phyloP scores from a whole-genome alignment of 2,888 invertebrate species.

The Coleophora flavipennella region DNA sequence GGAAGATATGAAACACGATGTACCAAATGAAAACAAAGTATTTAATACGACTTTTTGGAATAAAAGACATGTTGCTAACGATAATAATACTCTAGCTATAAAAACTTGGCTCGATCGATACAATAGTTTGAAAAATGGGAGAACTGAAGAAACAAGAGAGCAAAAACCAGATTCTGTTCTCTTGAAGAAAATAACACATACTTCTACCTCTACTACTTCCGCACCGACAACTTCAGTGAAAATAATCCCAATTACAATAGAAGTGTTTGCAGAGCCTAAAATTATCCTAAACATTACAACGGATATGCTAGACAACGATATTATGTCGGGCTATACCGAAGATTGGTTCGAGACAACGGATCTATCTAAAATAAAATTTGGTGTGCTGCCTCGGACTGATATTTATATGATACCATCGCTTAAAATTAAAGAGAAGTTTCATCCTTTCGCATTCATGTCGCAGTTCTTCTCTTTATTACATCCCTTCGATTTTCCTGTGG shows the following conservation, averaged over 20 bases:
- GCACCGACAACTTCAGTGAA: slow-evolving; percentile 22
- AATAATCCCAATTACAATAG: slow-evolving; percentile 51
- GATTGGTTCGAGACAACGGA: slow-evolving; percentile 57
- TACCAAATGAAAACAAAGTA: slow-evolving; percentile 20
- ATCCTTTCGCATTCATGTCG: slow-evolving; percentile 76
- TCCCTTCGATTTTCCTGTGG: slow-evolving; percentile 76
- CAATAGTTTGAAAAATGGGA: slow-evolving; percentile 38
- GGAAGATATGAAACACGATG: slow-evolving; percentile 30
- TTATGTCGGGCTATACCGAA: slow-evolving; percentile 42
- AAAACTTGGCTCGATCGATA: slow-evolving; percentile 48
- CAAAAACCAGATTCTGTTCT: slow-evolving; percentile 32
- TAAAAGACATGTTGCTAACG: slow-evolving; percentile 37
- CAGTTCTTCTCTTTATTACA: slow-evolving; percentile 75
- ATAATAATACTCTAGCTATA: slow-evolving; percentile 32
- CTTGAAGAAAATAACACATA: slow-evolving; percentile 27
- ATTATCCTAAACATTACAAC: slow-evolving; percentile 32
- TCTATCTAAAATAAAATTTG: slow-evolving; percentile 60
- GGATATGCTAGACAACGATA: slow-evolving; percentile 39
- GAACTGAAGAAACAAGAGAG: slow-evolving; percentile 34
- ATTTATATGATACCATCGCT: slow-evolving; percentile 66
- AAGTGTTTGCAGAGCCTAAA: slow-evolving; percentile 32
- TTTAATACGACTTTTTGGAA: slow-evolving; percentile 31
- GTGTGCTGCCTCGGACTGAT: slow-evolving; percentile 55
- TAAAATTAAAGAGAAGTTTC: slow-evolving; percentile 73
- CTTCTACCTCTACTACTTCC: slow-evolving; percentile 13